Percentiles rank a stretch among this genome's conserved stretches.
These are phyloP conservation scores for Rhyacophila evoluta DNA, from an alignment of 2,888 invertebrate species.

Conservation along the genomic window DNA sequence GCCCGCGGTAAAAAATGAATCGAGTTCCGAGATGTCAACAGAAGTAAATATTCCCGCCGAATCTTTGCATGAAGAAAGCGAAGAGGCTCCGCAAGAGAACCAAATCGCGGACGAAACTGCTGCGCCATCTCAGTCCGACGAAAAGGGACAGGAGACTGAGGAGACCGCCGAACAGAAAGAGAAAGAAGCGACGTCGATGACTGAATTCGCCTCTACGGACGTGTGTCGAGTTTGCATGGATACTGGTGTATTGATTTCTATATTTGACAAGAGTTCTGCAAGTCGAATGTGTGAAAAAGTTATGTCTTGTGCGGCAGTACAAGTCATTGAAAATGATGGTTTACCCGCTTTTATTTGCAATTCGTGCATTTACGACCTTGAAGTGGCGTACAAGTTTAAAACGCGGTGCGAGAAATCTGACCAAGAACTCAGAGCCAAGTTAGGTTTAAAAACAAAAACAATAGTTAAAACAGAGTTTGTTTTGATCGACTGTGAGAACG, in stretches of 20 bases:
- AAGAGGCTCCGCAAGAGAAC: background rate
- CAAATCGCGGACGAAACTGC: background rate
- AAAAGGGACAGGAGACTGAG: background rate
- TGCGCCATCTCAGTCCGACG: background rate
- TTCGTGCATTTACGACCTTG: constrained; percentile 60
- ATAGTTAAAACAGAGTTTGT: constrained; percentile 60
- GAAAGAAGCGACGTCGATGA: constrained; percentile 19
- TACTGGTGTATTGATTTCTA: constrained; percentile 49
- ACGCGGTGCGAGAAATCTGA: constrained; percentile 62
- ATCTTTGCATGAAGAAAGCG: background rate
- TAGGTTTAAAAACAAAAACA: constrained; percentile 59
- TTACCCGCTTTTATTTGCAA: constrained; percentile 63
- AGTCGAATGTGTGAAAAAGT: constrained; percentile 61
- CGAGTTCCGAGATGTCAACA: background rate
- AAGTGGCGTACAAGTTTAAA: constrained; percentile 61
- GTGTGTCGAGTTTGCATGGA: constrained; percentile 53
- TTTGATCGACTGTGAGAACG: constrained; percentile 60
- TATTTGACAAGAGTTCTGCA: constrained; percentile 55
- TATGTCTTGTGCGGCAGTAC: constrained; percentile 62
- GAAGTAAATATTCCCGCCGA: constrained; percentile 35
- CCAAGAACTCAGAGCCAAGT: constrained; percentile 60
- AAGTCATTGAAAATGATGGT: constrained; percentile 61
- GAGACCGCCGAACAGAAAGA: constrained; percentile 26
- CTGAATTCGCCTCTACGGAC: constrained; percentile 26
- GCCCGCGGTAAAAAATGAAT: background rate